These are phyloP conservation scores for Entomobrya multifasciata DNA, from an alignment of 2,888 invertebrate genomes.

Conservation along the genomic window DNA sequence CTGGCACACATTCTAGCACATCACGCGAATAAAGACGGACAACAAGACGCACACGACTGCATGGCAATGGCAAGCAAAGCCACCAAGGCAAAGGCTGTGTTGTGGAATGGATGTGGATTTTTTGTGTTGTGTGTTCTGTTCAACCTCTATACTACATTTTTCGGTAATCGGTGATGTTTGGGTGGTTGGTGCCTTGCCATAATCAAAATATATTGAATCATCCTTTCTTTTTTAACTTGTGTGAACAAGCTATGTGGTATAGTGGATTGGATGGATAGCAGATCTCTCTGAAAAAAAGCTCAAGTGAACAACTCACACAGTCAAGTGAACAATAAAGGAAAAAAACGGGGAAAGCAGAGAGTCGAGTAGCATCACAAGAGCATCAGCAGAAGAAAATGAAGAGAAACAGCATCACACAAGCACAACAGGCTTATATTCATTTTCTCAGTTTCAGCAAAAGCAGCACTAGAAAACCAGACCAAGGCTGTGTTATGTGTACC, in stretches of 20 bases:
- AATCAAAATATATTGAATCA: not conserved
- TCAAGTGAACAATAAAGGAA: not conserved
- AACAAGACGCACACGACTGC: not conserved
- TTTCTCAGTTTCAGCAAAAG: too few relatives aligned
- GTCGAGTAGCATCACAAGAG: not conserved
- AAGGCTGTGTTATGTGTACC: conserved; percentile 30
- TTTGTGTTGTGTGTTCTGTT: too few relatives aligned
- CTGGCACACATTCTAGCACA: conserved; percentile 33
- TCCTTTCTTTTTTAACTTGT: too few relatives aligned
- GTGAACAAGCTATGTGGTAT: not conserved
- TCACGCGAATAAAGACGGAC: conserved; percentile 8
- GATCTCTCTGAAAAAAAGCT: not conserved
- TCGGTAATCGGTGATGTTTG: conserved; percentile 1
- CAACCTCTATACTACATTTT: too few relatives aligned
- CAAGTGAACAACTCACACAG: not conserved
- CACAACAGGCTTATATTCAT: too few relatives aligned
- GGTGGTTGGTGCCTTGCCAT: not conserved
- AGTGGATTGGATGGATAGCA: not conserved
- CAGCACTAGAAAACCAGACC: not conserved
- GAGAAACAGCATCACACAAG: not conserved
- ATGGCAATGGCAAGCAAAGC: too few relatives aligned
- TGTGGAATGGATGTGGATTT: too few relatives aligned
- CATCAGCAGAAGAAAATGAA: not conserved
- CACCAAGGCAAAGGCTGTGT: too few relatives aligned
- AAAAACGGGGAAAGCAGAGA: conserved; percentile 31